Evolutionary conservation across 2,113 vertebrate genomes (phyloP).

Genomic region (Narcine bancroftii): DNA sequence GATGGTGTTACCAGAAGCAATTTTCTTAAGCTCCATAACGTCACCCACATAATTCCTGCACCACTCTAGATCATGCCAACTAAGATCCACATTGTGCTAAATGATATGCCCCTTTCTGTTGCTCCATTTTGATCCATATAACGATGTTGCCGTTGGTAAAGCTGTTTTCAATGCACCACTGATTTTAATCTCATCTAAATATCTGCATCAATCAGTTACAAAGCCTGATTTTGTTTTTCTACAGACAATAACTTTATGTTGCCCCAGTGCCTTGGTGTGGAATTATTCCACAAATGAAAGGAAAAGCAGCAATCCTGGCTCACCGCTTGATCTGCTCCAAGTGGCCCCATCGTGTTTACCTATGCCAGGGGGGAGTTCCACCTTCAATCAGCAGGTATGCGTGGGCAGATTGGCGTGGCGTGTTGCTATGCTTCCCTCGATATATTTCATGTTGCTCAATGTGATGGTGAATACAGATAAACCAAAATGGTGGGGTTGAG

Average conservation of each 20-base stretch:
- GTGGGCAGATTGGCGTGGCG: not conserved
- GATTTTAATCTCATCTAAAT: not conserved
- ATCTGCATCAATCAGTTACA: not conserved
- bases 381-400: slow-evolving; percentile 63
- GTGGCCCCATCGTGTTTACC: slow-evolving; percentile 62
- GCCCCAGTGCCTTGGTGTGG: slow-evolving; percentile 75
- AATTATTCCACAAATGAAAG: slow-evolving; percentile 64
- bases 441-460: not conserved
- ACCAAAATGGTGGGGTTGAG: not conserved
- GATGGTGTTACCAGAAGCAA: too few relatives aligned
- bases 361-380: slow-evolving; percentile 61
- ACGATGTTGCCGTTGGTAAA: too few relatives aligned
- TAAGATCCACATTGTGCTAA: too few relatives aligned
- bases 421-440: not conserved
- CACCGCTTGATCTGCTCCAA: slow-evolving; percentile 64
- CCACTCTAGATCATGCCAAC: too few relatives aligned
- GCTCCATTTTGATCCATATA: too few relatives aligned
- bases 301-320: slow-evolving; percentile 57
- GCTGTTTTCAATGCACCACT: not conserved
- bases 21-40: too few relatives aligned
- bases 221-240: slow-evolving; percentile 30
- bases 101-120: too few relatives aligned
- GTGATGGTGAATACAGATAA: not conserved
- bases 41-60: too few relatives aligned
- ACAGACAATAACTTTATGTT: slow-evolving; percentile 66